phyloP scores from a whole-genome alignment of 2,888 invertebrate genomes.

The Pterostichus madidus region DNA sequence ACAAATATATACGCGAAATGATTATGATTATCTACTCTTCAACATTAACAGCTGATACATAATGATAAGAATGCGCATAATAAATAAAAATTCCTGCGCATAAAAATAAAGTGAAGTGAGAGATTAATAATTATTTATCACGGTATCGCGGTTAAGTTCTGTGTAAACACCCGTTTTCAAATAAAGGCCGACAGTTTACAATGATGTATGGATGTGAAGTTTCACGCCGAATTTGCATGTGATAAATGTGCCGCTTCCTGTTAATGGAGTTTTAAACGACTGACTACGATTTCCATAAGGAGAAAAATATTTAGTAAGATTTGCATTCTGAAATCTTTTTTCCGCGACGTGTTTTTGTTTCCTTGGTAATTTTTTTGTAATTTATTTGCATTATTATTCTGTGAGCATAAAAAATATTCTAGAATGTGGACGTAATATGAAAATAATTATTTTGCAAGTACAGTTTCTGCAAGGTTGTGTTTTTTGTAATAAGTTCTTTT shows the following conservation, averaged over 20 bases:
- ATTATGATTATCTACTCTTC: too few relatives aligned
- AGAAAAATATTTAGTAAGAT: conserved; percentile 46
- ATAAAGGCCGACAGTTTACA: conserved; percentile 34
- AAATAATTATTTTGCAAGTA: conserved; percentile 18
- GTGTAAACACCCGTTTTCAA: conserved; percentile 43
- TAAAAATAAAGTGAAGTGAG: not conserved
- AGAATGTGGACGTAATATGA: conserved; percentile 3
- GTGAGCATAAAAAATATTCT: conserved; percentile 13
- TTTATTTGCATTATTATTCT: conserved; percentile 41
- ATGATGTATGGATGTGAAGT: conserved; percentile 21
- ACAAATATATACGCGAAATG: too few relatives aligned
- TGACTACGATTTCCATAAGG: conserved; percentile 4
- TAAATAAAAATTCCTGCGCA: not conserved
- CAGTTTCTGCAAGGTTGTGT: too few relatives aligned
- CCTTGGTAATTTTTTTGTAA: conserved; percentile 35
- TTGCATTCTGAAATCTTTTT: conserved; percentile 33
- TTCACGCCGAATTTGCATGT: conserved; percentile 22
- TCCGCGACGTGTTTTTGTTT: conserved; percentile 21
- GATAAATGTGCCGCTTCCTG: conserved; percentile 25
- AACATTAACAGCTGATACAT: too few relatives aligned
- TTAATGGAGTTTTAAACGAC: conserved; percentile 31
- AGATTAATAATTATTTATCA: conserved; percentile 23
- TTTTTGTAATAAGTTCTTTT: too few relatives aligned
- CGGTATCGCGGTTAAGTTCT: not conserved
- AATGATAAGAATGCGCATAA: too few relatives aligned